Evolutionary conservation across 2,888 invertebrate species (phyloP), one percentile per base, ranked within the genome.

Genomic region (Julus scandinavius): DNA sequence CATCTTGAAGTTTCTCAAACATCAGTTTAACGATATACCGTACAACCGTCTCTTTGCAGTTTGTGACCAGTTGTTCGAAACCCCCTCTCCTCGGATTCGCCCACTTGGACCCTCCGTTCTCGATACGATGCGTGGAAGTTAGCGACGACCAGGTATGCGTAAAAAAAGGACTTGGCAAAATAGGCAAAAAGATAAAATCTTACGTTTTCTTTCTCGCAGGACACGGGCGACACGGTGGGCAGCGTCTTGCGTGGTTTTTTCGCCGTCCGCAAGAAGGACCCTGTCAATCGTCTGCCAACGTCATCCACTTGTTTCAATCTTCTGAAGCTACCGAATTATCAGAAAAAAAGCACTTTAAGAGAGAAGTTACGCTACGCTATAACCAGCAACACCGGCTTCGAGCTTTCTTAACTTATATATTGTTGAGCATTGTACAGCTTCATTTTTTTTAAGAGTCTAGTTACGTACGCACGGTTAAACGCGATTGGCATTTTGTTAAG

Each of bases 231-330:
- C 90, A 94, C 94, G 1, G 90, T 91, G 86, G 91, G 91, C 80
- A 98, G 98, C 92, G 99, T 99, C 0, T 96, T 99, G 90, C 95
- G 99, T 89, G 99, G 99, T 29, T 99, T 99, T 93, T 98, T 99
- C 92, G 98, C 99, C 15, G 98, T 99, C 91, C 94, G 98, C 87
- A 97, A 97, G 92, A 97, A 97, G 92, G 98, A 98, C 92, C 97
- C 98, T 0, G 95, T 97, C 87, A 97, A 98, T 92, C 95, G 99
- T 58, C 94, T 99, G 84, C 99, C 99, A n/a, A 99, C 99, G 0
- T 98, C 99, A 0, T 99, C 99, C 0, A 99, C 99, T 0, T 99
- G 99, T 92, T 99, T 99, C 93, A 99, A 99, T 93, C 94, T 99
- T 80, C 94, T 99, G 85, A 99, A 99, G 92, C 94, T 98, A 91